Base-by-base conservation (phyloP, 2,888 invertebrate species). In the Drosophila conformis region DNA sequence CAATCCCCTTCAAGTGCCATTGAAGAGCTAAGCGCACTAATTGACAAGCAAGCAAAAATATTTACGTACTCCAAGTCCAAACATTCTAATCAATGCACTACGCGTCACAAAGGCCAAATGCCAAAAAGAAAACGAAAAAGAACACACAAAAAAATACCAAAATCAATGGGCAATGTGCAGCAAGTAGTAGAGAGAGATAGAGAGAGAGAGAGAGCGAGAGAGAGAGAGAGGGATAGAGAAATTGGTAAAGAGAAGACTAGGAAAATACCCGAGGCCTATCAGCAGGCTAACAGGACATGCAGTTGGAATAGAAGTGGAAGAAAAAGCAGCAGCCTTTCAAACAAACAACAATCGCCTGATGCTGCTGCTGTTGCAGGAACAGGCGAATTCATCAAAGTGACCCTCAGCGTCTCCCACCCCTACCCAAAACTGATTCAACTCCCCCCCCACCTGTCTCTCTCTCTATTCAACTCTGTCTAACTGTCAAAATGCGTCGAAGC, bases 401-500 rank as follows among this genome's bases (percentile, higher is more conserved):
- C 63, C 57, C 67, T 46, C 58, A 51, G 38, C 27, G 13, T 31
- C n/a, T 13, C 21, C 35, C 49, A 11, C 25, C 8, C 27, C 46
- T 21, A 40, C 40, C 7, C 10, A n/a, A n/a, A 27, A 31, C 21
- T n/a, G 13, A 48, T 48, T 10, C 40, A 27, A 38, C 29, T 27
- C 36, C 15, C 63, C 2, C 11, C 8, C 40, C 11, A 36, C 8
- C 40, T 27, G 10, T 46, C 36, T 49, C 40, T 7, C 7, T 21
- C 13, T 7, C 46, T 46, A 25, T 46, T 46, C 15, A 25, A 53
- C 64, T 63, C 57, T 62, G 77, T 74, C 76, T 82, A 90, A 90
- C 91, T 91, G 92, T 92, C 90, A 91, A 91, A 90, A 92, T 92
- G 86, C 91, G 89, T 90, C 91, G 81, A 91, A 89, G 91, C 91